Evolutionary conservation across 2,113 vertebrate genomes (phyloP).

Genomic region (Malaclemys terrapin): DNA sequence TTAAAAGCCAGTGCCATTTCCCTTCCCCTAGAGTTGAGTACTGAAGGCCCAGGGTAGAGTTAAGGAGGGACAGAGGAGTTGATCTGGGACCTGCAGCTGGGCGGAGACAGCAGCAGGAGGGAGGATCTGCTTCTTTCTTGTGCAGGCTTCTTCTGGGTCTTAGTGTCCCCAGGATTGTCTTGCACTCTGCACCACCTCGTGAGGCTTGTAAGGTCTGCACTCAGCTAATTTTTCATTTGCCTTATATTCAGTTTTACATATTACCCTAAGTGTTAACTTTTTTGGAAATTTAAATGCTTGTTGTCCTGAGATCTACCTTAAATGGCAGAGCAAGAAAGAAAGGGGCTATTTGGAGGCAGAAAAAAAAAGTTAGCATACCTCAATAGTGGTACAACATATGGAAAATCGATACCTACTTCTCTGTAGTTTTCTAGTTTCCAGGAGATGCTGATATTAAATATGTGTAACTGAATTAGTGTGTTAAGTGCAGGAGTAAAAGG

Average conservation of each 20-base stretch:
- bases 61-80: neutral
- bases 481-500: neutral
- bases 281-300: neutral
- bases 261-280: neutral
- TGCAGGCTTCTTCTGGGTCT: neutral
- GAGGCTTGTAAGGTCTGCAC: neutral
- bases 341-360: neutral
- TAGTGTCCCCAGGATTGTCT: fast-evolving
- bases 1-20: neutral
- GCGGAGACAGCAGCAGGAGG: neutral
- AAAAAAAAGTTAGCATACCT: neutral
- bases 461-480: neutral
- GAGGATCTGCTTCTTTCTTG: neutral
- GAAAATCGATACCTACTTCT: neutral
- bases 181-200: fast-evolving
- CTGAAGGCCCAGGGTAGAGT: neutral
- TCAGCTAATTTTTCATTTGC: neutral
- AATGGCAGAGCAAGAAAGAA: neutral
- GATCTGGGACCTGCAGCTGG: neutral
- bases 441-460: neutral
- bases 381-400: neutral
- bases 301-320: neutral
- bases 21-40: neutral
- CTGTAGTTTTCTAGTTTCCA: neutral
- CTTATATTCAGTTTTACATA: neutral